Evolutionary conservation across 2,888 invertebrate species (phyloP), one percentile per base, ranked within the genome.

Genomic region (Catocala fraxini): DNA sequence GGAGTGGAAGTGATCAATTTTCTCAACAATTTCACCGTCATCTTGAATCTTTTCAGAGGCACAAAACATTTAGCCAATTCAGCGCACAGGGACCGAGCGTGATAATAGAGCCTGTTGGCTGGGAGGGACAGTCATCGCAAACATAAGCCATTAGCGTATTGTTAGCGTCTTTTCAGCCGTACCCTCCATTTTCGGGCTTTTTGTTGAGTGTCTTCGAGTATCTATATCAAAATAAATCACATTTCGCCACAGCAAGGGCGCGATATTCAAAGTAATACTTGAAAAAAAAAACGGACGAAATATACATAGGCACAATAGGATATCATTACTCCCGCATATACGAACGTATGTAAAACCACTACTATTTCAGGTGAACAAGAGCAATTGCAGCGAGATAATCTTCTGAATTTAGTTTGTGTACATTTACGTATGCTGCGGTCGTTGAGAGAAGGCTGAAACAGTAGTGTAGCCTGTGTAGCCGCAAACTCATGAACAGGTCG

Each of bases 41-140:
- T 93, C 91, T 90, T 85, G 85, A 91, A 91, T 91, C 90, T 93
- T 93, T 92, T 91, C 89, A 88, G 85, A 81, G 84, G 86, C 88
- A 91, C 91, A 93, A 93, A 92, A 91, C 90, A 92, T 93, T 93
- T 90, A 91, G 91, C 90, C 91, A 92, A 92, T 93, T 92, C 92
- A 93, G 89, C 89, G 89, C 88, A 88, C 91, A 87, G 86, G 85
- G 86, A 81, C 84, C 85, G 82, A 79, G 83, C 83, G 85, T 84
- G 87, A 92, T 93, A 92, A 93, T 91, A 89, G 88, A 89, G 88
- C 89, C 88, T 88, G 91, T 90, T 88, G 90, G 87, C 89, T 85
- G 87, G 85, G 85, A 88, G 86, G 91, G 90, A 88, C 90, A 88
- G 87, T 89, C 88, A 89, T 89, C 87, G 88, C 89, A 92, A 93